Evolutionary conservation across 2,888 invertebrate genomes (phyloP).

Genomic region (Amphipoea oculea): DNA sequence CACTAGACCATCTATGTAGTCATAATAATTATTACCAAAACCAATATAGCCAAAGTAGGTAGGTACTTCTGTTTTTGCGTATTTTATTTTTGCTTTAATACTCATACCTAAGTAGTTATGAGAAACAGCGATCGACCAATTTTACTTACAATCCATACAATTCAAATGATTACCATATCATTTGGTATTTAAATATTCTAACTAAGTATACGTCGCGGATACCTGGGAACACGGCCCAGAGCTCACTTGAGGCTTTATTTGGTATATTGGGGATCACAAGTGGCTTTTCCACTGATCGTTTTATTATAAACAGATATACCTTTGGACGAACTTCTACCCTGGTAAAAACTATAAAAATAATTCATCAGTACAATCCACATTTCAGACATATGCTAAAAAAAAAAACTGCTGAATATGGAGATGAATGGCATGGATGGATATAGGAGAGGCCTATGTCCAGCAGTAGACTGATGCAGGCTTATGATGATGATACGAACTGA

Average conservation of each 20-base stretch:
- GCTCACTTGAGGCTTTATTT: background rate
- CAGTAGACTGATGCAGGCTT: background rate
- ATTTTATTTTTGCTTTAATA: background rate
- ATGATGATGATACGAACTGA: background rate
- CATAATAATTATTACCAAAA: constrained; percentile 1
- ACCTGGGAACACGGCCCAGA: background rate
- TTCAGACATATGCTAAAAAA: background rate
- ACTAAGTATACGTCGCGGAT: background rate
- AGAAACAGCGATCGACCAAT: background rate
- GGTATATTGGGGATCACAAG: background rate
- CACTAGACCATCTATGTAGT: background rate
- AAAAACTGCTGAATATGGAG: background rate
- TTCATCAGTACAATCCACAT: background rate
- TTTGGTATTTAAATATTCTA: constrained; percentile 11
- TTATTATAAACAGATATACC: background rate
- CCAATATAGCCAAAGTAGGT: background rate
- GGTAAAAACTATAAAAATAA: background rate
- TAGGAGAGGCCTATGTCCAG: background rate
- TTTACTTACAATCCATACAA: constrained; percentile 6
- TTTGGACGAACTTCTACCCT: too few species aligned
- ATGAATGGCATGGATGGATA: background rate
- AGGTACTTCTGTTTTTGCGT: too few species aligned
- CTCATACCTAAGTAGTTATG: background rate
- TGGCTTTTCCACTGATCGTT: background rate
- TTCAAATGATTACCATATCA: background rate